Conservation (phyloP, 1,140 invertebrate genomes). For the Drosophila chauvacae region DNA sequence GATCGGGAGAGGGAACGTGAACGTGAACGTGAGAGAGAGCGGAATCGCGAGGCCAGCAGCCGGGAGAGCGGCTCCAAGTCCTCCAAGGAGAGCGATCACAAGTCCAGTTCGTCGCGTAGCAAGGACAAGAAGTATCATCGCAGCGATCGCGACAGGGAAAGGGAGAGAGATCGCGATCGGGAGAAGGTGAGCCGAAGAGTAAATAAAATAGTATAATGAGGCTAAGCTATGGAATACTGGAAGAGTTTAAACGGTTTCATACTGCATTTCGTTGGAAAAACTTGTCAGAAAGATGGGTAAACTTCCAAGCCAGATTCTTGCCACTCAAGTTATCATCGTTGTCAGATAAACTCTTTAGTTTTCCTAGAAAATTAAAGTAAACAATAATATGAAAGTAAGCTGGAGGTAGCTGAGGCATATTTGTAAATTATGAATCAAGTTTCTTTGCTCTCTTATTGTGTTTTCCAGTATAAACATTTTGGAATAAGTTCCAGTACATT, state of each 20-base stretch:
- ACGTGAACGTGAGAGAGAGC: constrained; percentile 11
- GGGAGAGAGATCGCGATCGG: constrained; percentile 46
- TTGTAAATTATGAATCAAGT: not conserved
- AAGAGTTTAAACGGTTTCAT: not conserved
- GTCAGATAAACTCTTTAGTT: too few species aligned
- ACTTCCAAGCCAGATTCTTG: not conserved
- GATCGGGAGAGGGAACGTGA: constrained; percentile 29
- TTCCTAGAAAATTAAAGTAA: not conserved
- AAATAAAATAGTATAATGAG: not conserved
- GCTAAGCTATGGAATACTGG: not conserved
- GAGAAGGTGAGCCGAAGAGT: constrained; percentile 52
- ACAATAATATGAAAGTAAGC: not conserved
- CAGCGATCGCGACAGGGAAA: constrained; percentile 56
- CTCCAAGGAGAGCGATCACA: constrained; percentile 47
- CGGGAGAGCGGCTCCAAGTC: constrained; percentile 47
- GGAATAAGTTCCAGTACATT: not conserved
- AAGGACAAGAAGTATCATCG: constrained; percentile 72
- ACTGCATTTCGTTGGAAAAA: not conserved
- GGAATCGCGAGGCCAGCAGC: constrained; percentile 17
- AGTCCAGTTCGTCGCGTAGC: constrained; percentile 61
- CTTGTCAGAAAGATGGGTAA: not conserved
- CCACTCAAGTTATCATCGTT: not conserved
- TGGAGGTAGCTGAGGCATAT: too few species aligned
- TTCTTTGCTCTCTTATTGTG: not conserved
- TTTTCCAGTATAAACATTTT: not conserved